Conservation (phyloP, 2,797 vertebrate species). For the Catamblyrhynchus diadema region DNA sequence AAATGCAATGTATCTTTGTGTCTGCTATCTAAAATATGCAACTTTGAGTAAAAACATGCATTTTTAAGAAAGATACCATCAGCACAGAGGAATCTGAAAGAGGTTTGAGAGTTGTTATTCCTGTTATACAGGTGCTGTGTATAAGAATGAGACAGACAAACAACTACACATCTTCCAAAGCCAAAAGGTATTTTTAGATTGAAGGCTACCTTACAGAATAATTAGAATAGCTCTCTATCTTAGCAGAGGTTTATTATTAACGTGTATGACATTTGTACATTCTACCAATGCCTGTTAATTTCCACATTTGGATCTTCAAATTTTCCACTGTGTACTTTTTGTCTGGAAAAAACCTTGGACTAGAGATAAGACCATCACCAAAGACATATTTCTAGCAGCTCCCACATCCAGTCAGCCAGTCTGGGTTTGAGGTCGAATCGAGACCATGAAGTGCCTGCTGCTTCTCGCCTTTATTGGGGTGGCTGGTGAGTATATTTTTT, state of each 20-base stretch:
- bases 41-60: background rate
- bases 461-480: conserved; percentile 30
- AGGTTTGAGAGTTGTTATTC: background rate
- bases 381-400: conserved; percentile 3
- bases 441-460: conserved; percentile 59
- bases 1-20: background rate
- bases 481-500: background rate
- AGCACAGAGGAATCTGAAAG: background rate
- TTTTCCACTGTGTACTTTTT: conserved; percentile 49
- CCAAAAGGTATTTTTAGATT: background rate
- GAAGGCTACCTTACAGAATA: background rate
- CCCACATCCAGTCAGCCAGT: background rate
- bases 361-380: conserved; percentile 8
- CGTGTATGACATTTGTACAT: background rate
- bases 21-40: background rate
- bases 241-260: conserved; percentile 17
- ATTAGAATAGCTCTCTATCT: background rate
- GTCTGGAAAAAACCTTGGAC: background rate
- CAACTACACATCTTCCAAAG: background rate
- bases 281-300: background rate
- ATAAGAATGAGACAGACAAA: background rate
- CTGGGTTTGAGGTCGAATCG: background rate
- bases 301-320: conserved; percentile 1
- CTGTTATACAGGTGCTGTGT: background rate
- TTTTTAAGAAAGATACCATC: background rate